Conservation (phyloP, 2,888 invertebrate species). For the Drosophila stalkeri region DNA sequence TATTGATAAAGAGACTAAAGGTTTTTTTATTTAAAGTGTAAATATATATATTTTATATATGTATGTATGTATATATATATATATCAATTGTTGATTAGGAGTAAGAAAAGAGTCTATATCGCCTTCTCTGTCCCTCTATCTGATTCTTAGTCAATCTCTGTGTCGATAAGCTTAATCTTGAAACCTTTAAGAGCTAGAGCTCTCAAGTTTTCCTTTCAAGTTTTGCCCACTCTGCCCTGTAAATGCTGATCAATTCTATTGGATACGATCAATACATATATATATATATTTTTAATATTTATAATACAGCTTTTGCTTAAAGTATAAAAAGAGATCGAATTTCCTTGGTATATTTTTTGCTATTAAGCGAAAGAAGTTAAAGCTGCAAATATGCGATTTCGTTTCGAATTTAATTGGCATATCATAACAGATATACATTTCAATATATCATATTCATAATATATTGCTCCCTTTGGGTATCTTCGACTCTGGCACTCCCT, state of each 20-base stretch:
- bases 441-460: too few species aligned
- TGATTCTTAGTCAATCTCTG: neutral
- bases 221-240: neutral
- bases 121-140: neutral
- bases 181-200: neutral
- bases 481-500: neutral
- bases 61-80: neutral
- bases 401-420: too few species aligned
- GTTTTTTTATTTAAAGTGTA: neutral
- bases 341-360: neutral
- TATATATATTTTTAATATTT: too few species aligned
- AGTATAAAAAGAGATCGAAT: neutral
- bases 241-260: too few species aligned
- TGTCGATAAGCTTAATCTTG: neutral
- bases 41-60: neutral
- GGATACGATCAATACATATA: too few species aligned
- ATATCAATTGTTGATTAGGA: neutral
- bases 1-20: neutral
- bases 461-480: neutral
- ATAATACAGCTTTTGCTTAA: too few species aligned
- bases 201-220: neutral
- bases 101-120: neutral
- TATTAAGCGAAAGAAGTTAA: too few species aligned
- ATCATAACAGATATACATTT: too few species aligned
- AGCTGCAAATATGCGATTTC: too few species aligned